Evolutionary conservation across 1,140 invertebrate genomes (phyloP), one percentile per base, ranked within the genome.

Genomic region (Charaxes varanes): DNA sequence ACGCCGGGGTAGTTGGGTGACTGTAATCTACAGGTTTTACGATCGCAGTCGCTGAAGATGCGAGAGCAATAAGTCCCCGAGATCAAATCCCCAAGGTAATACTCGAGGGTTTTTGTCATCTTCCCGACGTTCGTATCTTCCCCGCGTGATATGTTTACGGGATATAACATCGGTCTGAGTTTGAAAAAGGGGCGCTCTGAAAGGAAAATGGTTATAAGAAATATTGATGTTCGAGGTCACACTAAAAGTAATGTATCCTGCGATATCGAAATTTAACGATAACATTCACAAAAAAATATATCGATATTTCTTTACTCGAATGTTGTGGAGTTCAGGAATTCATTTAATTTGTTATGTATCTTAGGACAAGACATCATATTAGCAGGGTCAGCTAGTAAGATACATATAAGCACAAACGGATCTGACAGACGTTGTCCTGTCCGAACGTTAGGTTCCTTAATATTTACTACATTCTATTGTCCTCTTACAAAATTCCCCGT

Each of bases 1-100:
- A 96, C 88, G 26, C 94, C 94, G 4, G 94, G 94, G 79, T 93
- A 96, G 85, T 96, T 96, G 11, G 95, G 94, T 19, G 94, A 95
- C 72, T 96, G 94, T 37, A 96, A 87, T 46, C 93, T 89, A 81
- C 94, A 96, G 32, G 90, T 88, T 80, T 93, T 93, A 69, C 89
- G 90, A 85, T 95, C 93, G 74, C 94, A 96, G 76, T 94, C 92
- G 79, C 91, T 93, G 85, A 94, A 95, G 77, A 94, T 94, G 43
- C 94, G 87, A 11, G 93, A 94, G 84, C 94, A 96, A 84, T 95
- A 94, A 30, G 94, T 95, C 41, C 93, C 93, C 6, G 92, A 89
- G 63, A 96, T 95, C 58, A 95, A 87, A 71, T 95, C 93, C 36
- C 94, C 94, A 57, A 92, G 79, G 81, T 92, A 88, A 80, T 90